Evolutionary conservation across 2,113 vertebrate species (phyloP).

Genomic region (Pedetes capensis): DNA sequence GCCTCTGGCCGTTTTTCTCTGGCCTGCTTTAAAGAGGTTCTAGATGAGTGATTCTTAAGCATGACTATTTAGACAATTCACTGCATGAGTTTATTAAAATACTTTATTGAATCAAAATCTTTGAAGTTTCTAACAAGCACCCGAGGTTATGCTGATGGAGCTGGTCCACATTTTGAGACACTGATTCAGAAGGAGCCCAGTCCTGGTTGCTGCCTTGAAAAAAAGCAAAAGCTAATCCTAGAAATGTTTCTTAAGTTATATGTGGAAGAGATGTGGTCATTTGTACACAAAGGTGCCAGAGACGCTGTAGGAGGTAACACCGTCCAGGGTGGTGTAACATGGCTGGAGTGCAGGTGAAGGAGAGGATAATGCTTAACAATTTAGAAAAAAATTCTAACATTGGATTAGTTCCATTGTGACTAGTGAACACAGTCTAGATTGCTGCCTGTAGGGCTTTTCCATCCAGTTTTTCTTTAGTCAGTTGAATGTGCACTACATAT

Average conservation of each 20-base stretch:
- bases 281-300: not conserved
- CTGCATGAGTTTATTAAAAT: not conserved
- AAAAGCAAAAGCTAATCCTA: not conserved
- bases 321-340: not conserved
- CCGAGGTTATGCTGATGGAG: not conserved
- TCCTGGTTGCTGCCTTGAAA: not conserved
- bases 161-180: not conserved
- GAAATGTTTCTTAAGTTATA: not conserved
- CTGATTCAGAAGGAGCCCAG: not conserved
- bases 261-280: not conserved
- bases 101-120: not conserved
- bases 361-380: not conserved
- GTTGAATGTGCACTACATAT: not conserved
- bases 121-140: not conserved
- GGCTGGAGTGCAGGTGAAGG: not conserved
- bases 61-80: not conserved
- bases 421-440: not conserved
- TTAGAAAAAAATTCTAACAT: not conserved
- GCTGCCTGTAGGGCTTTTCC: not conserved
- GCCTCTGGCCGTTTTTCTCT: not conserved
- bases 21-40: not conserved
- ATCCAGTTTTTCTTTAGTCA: not conserved
- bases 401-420: not conserved
- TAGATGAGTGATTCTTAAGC: not conserved
- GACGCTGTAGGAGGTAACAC: not conserved